Evolutionary conservation across 2,888 invertebrate genomes (phyloP), one percentile per base, ranked within the genome.

Genomic region (Heliconius ethilla): DNA sequence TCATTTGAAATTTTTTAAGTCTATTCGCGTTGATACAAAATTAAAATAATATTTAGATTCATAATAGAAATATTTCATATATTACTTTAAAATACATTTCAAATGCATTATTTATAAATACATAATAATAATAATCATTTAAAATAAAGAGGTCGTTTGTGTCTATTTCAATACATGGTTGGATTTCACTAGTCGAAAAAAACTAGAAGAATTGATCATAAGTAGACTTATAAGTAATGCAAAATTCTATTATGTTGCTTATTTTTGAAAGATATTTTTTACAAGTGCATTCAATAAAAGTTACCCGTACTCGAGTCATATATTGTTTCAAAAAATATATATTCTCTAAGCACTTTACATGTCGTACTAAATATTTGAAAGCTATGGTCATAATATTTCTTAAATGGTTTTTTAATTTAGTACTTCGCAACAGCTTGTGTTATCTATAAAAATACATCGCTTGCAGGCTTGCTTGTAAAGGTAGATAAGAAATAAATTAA

Each of bases 371-470:
- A 9, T 55, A 22, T 55, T 55, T 22, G 3, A 9, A 55, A 59
- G 33, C 22, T 33, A 22, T 29, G 65, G 18, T 33, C 33, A 67
- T n/a, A 66, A 66, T 29, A 66, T 37, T 10, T 37, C 1, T n/a
- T 37, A 37, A n/a, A 67, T 33, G 6, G 11, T 37, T n/a, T 37
- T 33, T 67, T n/a, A 37, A n/a, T 37, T 67, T 37, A 67, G 22
- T 67, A 67, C 37, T 67, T 67, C 67, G 67, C 67, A 67, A 67
- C 22, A 33, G 25, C 33, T 66, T 66, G 65, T 27, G 15, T 65
- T 66, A 66, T 33, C 10, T 11, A 22, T 66, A 67, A 37, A 67
- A 37, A 33, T n/a, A 66, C n/a, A 67, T 37, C 67, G 37, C 67
- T 67, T 18, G n/a, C 67, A 37, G 29, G 67, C 59, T 59, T 59